These are phyloP conservation scores for Sciurus niger DNA, from an alignment of 2,113 vertebrate genomes.

Conservation along the genomic window DNA sequence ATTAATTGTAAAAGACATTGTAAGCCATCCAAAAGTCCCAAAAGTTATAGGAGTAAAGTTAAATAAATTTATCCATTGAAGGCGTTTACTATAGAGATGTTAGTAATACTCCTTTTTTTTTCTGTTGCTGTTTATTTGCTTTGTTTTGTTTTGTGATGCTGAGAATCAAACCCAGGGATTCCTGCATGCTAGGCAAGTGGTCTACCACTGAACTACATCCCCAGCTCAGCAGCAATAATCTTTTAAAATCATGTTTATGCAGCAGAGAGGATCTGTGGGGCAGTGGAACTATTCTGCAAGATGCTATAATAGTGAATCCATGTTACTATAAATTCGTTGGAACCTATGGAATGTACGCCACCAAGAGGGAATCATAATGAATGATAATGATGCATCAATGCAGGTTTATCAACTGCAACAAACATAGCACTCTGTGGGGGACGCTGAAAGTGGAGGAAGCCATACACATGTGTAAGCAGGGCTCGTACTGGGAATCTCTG, in stretches of 20 bases:
- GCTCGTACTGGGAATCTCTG: neutral
- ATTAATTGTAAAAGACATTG: conserved; percentile 31
- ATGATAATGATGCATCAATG: neutral
- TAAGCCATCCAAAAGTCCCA: neutral
- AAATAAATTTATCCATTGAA: conserved; percentile 46
- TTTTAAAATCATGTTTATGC: conserved; percentile 32
- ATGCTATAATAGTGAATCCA: neutral
- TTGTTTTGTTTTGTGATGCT: neutral
- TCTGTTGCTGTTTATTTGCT: neutral
- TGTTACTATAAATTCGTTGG: neutral
- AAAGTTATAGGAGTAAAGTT: conserved; percentile 30
- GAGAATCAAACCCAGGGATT: neutral
- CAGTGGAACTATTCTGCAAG: neutral
- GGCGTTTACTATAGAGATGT: conserved; percentile 21
- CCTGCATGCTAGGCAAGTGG: neutral
- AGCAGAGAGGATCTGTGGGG: neutral
- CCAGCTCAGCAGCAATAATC: conserved; percentile 6
- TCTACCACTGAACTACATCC: neutral
- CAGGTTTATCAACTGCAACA: neutral
- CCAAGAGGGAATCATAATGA: neutral
- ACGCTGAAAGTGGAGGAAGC: fast-evolving
- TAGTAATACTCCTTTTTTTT: neutral
- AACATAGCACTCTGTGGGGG: neutral
- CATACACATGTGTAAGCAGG: too few relatives aligned
- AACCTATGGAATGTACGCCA: neutral